Evolutionary conservation across 2,797 vertebrate species (phyloP).

Genomic region (Lepilemur ruficaudatus): DNA sequence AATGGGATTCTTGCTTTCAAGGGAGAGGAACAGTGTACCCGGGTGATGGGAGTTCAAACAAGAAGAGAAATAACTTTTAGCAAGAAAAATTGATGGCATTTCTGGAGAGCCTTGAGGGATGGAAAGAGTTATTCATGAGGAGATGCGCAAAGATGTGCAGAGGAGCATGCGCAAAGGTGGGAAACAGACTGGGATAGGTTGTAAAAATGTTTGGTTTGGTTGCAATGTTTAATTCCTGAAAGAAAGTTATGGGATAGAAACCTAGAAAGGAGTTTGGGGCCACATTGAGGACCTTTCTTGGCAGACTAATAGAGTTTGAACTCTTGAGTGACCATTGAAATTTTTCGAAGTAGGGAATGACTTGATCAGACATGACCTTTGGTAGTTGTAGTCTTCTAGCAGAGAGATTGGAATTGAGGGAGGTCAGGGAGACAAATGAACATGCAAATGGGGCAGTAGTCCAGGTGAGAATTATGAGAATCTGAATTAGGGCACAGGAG

Average conservation of each 20-base stretch:
- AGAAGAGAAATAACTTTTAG: conserved; percentile 41
- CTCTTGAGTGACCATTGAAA: neutral
- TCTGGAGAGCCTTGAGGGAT: conserved; percentile 36
- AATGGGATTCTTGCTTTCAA: conserved; percentile 50
- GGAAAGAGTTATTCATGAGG: conserved; percentile 39
- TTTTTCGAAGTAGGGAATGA: neutral
- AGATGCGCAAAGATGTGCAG: neutral
- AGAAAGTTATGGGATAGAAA: neutral
- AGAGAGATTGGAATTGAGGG: neutral
- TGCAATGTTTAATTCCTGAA: neutral
- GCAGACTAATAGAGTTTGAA: neutral
- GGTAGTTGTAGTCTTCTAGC: neutral
- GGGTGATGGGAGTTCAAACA: conserved; percentile 25
- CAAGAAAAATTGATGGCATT: conserved; percentile 52
- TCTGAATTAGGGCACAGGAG: neutral
- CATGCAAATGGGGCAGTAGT: neutral
- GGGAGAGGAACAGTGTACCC: neutral
- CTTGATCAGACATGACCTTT: neutral
- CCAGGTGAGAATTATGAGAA: neutral
- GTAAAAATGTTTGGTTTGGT: neutral
- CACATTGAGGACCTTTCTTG: neutral
- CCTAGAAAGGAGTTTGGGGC: neutral
- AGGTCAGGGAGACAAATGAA: neutral
- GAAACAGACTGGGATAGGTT: neutral
- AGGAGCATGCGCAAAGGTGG: neutral